Evolutionary conservation across 2,113 vertebrate species (phyloP), one percentile per base, ranked within the genome.

Genomic region (Neogobius melanostomus): DNA sequence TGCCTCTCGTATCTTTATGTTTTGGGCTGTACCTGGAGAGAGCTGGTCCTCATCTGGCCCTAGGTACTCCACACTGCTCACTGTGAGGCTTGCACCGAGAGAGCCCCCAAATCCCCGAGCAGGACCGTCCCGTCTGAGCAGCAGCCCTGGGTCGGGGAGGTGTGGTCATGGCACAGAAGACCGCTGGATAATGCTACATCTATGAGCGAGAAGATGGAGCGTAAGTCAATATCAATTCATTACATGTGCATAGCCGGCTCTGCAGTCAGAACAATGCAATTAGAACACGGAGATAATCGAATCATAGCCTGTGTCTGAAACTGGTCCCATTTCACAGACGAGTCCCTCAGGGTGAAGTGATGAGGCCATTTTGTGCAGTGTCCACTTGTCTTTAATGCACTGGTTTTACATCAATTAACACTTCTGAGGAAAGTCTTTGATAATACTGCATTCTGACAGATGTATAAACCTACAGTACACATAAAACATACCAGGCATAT

Each of bases 111-210:
- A 90, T 11, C 91, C 86, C 91, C 89, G 11, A 93, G 84, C 64
- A 90, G 84, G 71, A 91, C 81, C 0, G 86, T 75, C 3, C 86
- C 87, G 6, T 93, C 91, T 8, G 93, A 91, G 80, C 91, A 88
- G 76, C 92, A 89, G 54, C 90, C 91, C 59, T 86, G 91, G 17
- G 85, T 90, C 60, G 91, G 89, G 59, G 89, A 91, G 69, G 46
- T 61, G 2, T 74, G 84, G 66, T 92, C 85, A 36, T 90, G 88
- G 81, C 87, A 91, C 69, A 91, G 83, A 68, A 92, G 89, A 69
- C 87, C 28, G 66, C 91, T 92, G 75, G 91, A 92, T 81, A 94
- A 86, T 81, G 92, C 92, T 85, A 93, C 92, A 90, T 94, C 93
- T 94, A 81, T 16, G 66, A 14, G 54, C 53, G 63, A 66, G 61